Evolutionary conservation across 1,140 invertebrate genomes (phyloP).

Genomic region (Drosophila obscura): DNA sequence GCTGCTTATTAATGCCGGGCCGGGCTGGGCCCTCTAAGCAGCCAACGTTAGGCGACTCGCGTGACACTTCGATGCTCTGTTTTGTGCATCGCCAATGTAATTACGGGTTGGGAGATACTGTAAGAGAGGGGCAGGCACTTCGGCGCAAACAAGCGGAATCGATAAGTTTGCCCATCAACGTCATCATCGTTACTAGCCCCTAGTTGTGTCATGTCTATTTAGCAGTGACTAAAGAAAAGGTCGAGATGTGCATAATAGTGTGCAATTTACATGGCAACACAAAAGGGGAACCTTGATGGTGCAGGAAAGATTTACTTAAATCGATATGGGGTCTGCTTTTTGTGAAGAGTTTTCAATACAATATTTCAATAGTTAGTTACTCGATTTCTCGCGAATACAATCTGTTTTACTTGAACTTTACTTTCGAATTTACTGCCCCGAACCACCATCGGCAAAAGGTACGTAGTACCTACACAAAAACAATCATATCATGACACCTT

Average conservation of each 20-base stretch:
- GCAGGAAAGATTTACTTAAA: too few species aligned
- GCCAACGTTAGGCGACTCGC: slow-evolving; percentile 57
- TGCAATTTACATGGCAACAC: not conserved
- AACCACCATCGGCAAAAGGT: too few species aligned
- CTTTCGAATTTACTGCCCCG: not conserved
- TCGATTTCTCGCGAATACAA: not conserved
- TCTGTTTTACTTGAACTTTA: not conserved
- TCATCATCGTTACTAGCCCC: slow-evolving; percentile 17
- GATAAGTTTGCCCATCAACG: slow-evolving; percentile 31
- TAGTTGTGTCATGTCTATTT: slow-evolving; percentile 24
- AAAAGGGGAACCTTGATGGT: not conserved
- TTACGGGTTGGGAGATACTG: slow-evolving; percentile 46
- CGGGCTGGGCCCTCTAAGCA: slow-evolving; percentile 52
- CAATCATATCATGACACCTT: not conserved
- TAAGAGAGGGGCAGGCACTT: slow-evolving; percentile 40
- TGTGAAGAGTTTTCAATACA: too few species aligned
- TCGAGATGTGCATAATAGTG: not conserved
- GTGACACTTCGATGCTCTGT: slow-evolving; percentile 56
- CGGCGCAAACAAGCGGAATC: slow-evolving; percentile 35
- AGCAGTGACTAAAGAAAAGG: not conserved
- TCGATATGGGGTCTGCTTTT: too few species aligned
- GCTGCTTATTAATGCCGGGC: slow-evolving; percentile 60
- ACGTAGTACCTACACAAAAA: not conserved
- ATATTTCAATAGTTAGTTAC: too few species aligned
- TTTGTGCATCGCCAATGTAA: slow-evolving; percentile 50